Evolutionary conservation across 1,140 invertebrate species (phyloP), one percentile per base, ranked within the genome.

Genomic region (Ericerus pela): DNA sequence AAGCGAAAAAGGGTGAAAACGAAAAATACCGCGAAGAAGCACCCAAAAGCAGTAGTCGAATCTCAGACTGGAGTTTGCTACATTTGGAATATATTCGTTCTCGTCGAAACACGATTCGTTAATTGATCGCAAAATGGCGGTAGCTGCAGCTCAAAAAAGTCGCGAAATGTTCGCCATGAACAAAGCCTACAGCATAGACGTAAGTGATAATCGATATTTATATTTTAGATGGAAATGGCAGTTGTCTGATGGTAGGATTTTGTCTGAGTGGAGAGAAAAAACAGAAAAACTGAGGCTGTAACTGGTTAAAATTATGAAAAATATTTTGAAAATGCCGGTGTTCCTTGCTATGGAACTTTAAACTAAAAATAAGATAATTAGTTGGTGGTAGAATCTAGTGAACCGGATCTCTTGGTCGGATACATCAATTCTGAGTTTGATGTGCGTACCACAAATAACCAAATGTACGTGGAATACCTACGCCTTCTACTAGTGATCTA

Each of bases 181-280:
- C 74, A 94, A 94, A 70, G 91, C 88, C 62, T 95, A 94, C 79
- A 94, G 89, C 75, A 90, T 93, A 69, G 91, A 94, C 86, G 90
- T 94, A 75, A 84, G 83, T 76, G 53, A 53, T n/a, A 28, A n/a
- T 26, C 20, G 5, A 8, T 16, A 52, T 51, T n/a, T 8, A 10
- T 33, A n/a, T n/a, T n/a, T n/a, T n/a, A n/a, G n/a, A n/a, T n/a
- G n/a, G n/a, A n/a, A n/a, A n/a, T n/a, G n/a, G n/a, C n/a, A n/a
- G n/a, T n/a, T n/a, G n/a, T n/a, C n/a, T n/a, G 31, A 11, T 33
- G 31, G n/a, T 11, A 33, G n/a, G 31, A 11, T 11, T 10, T 16
- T 11, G 31, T 16, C 31, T 33, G 31, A 33, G n/a, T 33, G 31
- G n/a, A 33, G 31, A 33, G 31, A 10, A 11, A 33, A 11, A 33